A percentile compares a stretch with the other conserved stretches of the same genome.
phyloP scores from a whole-genome alignment of 1,140 invertebrate species.

The Procambarus virginalis region DNA sequence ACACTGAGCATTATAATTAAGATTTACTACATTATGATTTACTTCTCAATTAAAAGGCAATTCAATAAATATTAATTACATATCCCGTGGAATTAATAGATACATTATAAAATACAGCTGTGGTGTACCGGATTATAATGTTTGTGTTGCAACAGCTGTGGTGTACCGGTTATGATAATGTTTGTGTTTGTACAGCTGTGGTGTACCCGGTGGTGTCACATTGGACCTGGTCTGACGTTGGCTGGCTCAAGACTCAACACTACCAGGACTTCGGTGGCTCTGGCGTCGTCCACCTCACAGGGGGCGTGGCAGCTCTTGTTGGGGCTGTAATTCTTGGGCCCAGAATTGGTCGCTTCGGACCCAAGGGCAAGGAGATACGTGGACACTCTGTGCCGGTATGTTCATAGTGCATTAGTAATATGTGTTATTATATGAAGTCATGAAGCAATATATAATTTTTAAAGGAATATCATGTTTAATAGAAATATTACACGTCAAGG shows the following conservation, averaged over 20 bases:
- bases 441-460: too few relatives aligned
- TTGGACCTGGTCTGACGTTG: constrained; percentile 77
- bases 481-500: too few relatives aligned
- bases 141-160: constrained; percentile 71
- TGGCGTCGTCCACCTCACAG: constrained; percentile 77
- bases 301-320: constrained; percentile 76
- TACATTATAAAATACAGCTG: too few relatives aligned
- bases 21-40: too few relatives aligned
- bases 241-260: constrained; percentile 73
- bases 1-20: too few relatives aligned
- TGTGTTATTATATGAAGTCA: too few relatives aligned
- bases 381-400: constrained; percentile 70
- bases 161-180: too few relatives aligned
- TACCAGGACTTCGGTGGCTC: constrained; percentile 75
- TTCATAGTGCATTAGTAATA: not conserved
- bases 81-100: too few relatives aligned
- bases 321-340: constrained; percentile 76
- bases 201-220: constrained; percentile 78
- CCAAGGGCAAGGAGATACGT: constrained; percentile 75
- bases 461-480: too few relatives aligned
- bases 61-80: too few relatives aligned
- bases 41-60: too few relatives aligned
- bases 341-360: constrained; percentile 74
- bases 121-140: too few relatives aligned
- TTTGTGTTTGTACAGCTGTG: constrained; percentile 70